Evolutionary conservation across 2,888 invertebrate genomes (phyloP).

Genomic region (Nomada fucata): DNA sequence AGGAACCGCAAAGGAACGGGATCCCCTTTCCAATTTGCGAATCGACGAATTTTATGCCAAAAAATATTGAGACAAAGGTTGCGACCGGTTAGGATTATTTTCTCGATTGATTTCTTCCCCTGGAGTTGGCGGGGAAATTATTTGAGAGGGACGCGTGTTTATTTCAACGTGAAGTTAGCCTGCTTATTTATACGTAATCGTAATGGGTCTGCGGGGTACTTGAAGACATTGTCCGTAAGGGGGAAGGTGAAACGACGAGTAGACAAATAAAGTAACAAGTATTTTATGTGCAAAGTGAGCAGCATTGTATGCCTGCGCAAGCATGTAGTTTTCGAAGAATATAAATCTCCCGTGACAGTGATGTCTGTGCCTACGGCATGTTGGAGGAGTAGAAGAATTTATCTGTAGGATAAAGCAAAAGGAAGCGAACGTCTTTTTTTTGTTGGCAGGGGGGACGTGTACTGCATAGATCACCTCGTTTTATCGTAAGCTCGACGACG

Average conservation of each 20-base stretch:
- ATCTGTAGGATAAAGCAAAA: constrained; percentile 49
- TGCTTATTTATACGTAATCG: not conserved
- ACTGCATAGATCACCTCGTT: not conserved
- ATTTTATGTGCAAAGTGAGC: constrained; percentile 57
- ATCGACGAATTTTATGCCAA: not conserved
- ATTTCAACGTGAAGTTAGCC: not conserved
- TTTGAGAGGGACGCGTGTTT: too few relatives aligned
- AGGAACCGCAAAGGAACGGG: constrained; percentile 25
- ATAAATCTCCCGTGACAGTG: constrained; percentile 81
- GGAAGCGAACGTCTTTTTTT: constrained; percentile 54
- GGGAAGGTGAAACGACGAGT: constrained; percentile 14
- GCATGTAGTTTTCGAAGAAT: constrained; percentile 61
- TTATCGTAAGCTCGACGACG: not conserved
- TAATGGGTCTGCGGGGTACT: not conserved
- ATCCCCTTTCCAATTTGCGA: not conserved
- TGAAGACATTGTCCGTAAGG: not conserved
- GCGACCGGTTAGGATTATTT: not conserved
- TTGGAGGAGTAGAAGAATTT: constrained; percentile 60
- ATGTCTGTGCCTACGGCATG: constrained; percentile 73
- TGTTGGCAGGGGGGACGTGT: constrained; percentile 56
- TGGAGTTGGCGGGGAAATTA: too few relatives aligned
- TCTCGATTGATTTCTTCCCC: not conserved
- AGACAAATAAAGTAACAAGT: constrained; percentile 55
- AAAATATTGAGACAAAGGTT: not conserved
- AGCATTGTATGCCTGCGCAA: constrained; percentile 51